These are phyloP conservation scores for Piprites chloris DNA, from an alignment of 2,113 vertebrate genomes.

Conservation along the genomic window DNA sequence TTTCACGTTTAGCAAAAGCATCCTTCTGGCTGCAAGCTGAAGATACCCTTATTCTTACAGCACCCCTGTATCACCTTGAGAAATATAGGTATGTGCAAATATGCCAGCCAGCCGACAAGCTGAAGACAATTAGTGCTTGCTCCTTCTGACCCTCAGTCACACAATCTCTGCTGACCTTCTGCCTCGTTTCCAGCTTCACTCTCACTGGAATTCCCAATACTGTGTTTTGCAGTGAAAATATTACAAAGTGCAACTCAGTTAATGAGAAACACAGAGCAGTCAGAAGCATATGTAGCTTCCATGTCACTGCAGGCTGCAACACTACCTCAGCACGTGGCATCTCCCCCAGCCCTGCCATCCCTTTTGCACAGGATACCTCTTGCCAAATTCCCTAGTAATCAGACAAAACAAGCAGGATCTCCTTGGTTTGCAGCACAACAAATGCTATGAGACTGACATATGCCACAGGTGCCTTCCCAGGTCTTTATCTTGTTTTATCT, in stretches of 20 bases:
- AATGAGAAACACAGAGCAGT: not conserved
- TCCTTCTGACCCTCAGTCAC: not conserved
- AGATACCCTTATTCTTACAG: not conserved
- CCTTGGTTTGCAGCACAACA: not conserved
- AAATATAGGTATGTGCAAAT: not conserved
- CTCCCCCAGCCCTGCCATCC: not conserved
- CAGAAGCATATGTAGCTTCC: not conserved
- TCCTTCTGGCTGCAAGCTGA: not conserved
- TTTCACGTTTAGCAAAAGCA: not conserved
- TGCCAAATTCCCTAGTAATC: not conserved
- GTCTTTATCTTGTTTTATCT: not conserved
- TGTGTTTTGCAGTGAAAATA: not conserved
- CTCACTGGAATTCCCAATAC: not conserved
- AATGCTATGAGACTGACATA: not conserved
- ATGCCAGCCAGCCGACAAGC: not conserved
- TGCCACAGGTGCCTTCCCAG: not conserved
- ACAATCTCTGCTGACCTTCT: not conserved
- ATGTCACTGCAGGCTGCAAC: not conserved
- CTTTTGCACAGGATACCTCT: not conserved
- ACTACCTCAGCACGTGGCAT: not conserved
- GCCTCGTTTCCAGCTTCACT: not conserved
- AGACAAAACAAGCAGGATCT: not conserved
- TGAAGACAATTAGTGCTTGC: not conserved
- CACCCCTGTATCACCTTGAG: not conserved
- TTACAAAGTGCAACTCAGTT: not conserved